Evolutionary conservation across 2,113 vertebrate genomes (phyloP).

Genomic region (Aptenodytes patagonicus): DNA sequence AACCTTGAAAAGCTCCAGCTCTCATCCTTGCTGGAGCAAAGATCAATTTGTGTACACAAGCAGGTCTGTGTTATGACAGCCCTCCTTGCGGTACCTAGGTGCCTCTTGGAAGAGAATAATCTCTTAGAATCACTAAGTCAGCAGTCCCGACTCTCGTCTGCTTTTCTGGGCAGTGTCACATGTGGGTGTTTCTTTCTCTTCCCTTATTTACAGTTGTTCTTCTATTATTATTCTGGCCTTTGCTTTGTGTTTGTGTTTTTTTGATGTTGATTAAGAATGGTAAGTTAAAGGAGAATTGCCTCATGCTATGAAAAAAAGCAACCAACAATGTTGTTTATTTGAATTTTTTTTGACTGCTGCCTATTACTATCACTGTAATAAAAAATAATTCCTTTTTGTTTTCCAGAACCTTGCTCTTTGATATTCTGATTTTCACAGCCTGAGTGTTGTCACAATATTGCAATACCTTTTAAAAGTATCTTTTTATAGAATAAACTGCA

Average conservation of each 20-base stretch:
- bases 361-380: neutral
- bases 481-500: neutral
- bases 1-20: neutral
- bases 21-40: neutral
- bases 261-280: neutral
- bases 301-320: neutral
- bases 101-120: neutral
- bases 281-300: neutral
- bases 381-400: neutral
- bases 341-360: neutral
- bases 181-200: neutral
- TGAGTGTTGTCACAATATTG: neutral
- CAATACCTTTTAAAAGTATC: neutral
- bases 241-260: neutral
- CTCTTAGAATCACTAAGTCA: neutral
- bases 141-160: neutral
- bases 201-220: neutral
- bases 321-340: neutral
- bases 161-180: fast-evolving
- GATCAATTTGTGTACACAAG: fast-evolving
- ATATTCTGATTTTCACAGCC: neutral
- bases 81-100: fast-evolving
- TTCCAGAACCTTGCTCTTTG: neutral
- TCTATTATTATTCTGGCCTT: neutral
- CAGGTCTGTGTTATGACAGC: neutral